These are phyloP conservation scores for Agapornis canus DNA, from an alignment of 2,797 vertebrate species.

Conservation along the genomic window DNA sequence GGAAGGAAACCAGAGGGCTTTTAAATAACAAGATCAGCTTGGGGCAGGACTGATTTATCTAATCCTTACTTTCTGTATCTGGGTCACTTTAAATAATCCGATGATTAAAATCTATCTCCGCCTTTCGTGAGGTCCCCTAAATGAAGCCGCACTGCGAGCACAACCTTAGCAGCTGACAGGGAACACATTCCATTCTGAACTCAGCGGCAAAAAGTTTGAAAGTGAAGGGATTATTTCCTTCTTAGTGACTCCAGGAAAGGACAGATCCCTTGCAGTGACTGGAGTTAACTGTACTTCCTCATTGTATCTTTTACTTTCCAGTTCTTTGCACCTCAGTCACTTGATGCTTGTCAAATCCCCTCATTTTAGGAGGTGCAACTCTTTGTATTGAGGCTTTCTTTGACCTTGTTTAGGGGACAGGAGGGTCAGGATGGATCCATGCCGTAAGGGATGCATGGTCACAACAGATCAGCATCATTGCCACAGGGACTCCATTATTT, in stretches of 20 bases:
- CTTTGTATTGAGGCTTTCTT: background rate
- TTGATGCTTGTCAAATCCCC: background rate
- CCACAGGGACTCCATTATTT: background rate
- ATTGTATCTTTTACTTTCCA: background rate
- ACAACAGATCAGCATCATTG: background rate
- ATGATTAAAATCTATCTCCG: conserved; percentile 42
- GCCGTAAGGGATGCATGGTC: fast-evolving
- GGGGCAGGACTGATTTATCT: conserved; percentile 43
- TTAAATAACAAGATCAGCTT: conserved; percentile 63
- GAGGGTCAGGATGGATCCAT: background rate
- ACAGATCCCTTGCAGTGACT: background rate
- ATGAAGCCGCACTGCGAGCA: background rate
- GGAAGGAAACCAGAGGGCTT: conserved; percentile 49
- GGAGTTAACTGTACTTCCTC: background rate
- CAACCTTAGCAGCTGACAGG: fast-evolving
- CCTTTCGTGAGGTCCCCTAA: background rate
- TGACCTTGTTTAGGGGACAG: background rate
- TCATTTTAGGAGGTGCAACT: background rate
- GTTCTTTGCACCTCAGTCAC: background rate
- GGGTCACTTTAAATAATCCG: conserved; percentile 68
- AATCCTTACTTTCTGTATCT: conserved; percentile 63
- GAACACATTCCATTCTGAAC: fast-evolving
- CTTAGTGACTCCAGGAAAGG: background rate
- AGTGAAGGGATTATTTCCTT: background rate
- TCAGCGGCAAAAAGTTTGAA: background rate